Evolutionary conservation across 2,797 vertebrate genomes (phyloP).

Genomic region (Hipposideros larvatus): DNA sequence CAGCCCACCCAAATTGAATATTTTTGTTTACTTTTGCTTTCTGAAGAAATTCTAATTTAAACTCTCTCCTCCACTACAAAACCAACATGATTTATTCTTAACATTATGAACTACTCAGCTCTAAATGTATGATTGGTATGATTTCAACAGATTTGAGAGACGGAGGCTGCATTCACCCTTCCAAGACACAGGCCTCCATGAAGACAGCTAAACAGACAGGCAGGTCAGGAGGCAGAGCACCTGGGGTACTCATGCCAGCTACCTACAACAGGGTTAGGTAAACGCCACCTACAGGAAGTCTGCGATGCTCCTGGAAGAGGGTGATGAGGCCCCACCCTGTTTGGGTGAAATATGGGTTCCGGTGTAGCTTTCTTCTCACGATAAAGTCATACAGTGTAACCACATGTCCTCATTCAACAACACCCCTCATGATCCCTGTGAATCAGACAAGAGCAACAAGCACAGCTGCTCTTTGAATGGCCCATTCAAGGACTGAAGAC

Average conservation of each 20-base stretch:
- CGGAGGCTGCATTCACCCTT: not conserved
- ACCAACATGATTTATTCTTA: not conserved
- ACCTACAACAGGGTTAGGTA: too few relatives aligned
- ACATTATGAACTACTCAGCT: not conserved
- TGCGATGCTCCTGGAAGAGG: not conserved
- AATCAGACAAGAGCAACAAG: not conserved
- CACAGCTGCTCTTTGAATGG: not conserved
- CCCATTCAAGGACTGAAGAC: not conserved
- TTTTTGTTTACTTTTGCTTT: conserved; percentile 13
- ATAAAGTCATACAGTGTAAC: not conserved
- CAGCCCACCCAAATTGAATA: not conserved
- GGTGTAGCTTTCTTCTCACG: not conserved
- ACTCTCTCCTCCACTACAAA: not conserved
- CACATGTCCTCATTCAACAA: not conserved
- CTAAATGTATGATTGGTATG: not conserved
- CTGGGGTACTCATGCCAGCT: not conserved
- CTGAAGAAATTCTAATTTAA: conserved; percentile 24
- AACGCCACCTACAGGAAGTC: not conserved
- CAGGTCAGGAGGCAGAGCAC: not conserved
- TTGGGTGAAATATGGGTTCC: not conserved
- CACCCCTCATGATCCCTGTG: too few relatives aligned
- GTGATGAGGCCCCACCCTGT: not conserved
- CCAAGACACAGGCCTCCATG: not conserved
- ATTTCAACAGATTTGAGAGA: not conserved
- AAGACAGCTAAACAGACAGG: not conserved